Base-by-base conservation (phyloP, 2,888 invertebrate genomes). In the Operophtera brumata region DNA sequence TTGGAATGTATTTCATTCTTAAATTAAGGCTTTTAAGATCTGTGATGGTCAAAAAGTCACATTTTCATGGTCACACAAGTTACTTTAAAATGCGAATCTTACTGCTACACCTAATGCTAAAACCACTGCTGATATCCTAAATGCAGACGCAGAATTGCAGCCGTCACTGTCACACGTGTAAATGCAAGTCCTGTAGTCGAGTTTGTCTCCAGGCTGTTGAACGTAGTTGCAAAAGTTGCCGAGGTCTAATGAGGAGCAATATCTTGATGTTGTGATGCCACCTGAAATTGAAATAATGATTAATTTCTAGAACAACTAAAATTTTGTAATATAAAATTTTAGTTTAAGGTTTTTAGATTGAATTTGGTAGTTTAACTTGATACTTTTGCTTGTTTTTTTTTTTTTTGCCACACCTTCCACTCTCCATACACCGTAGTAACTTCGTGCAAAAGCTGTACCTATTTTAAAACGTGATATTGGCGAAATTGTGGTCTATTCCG, bases 221-320 rank as follows among this genome's bases (percentile, higher is more conserved):
- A 97, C 96, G 80, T 96, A 96, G 76, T 97, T 94, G 82, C 97
- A 97, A 71, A 96, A 96, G 80, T 96, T 96, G 11, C 97, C 97
- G 72, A 96, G 86, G 80, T 97, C 94, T 70, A 95, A 86, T 0
- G 97, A 94, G 1, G 97, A 97, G 78, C 97, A 97, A 75, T 93
- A 97, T 62, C 97, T 91, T 71, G 95, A 95, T 32, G 97, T 96
- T 41, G 97, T 96, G 60, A 97, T 94, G 14, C 96, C 96, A 86
- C 96, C 96, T 96, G 82, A 56, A 91, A 89, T 0, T 28, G 6
- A 34, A 5, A 2, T 20, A 48, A 28, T n/a, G n/a, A n/a, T n/a
- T n/a, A n/a, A n/a, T n/a, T n/a, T n/a, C n/a, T n/a, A n/a, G n/a
- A n/a, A n/a, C n/a, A n/a, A n/a, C n/a, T n/a, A n/a, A n/a, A n/a